phyloP scores from a whole-genome alignment of 2,797 vertebrate genomes.

The Bradypodion pumilum region DNA sequence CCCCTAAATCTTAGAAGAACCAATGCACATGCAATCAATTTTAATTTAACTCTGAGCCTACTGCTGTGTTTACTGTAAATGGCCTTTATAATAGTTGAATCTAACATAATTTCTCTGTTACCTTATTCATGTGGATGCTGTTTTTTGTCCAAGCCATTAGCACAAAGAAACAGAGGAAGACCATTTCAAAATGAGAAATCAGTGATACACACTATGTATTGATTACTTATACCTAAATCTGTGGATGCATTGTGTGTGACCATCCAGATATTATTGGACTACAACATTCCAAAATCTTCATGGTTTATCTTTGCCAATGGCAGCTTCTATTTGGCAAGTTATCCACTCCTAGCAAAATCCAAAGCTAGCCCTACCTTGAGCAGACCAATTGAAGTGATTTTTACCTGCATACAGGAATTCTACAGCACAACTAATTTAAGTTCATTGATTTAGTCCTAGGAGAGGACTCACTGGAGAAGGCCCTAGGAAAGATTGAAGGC shows the following conservation, averaged over 20 bases:
- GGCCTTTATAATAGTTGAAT: constrained; percentile 46
- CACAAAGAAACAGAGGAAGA: constrained; percentile 39
- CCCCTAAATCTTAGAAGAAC: constrained; percentile 54
- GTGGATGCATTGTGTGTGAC: no score
- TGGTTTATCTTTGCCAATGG: no score
- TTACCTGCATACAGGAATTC: no score
- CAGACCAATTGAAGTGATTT: not conserved
- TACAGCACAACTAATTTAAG: not conserved
- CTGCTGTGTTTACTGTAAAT: constrained; percentile 57
- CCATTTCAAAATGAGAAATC: not conserved
- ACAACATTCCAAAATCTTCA: no score
- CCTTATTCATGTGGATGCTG: constrained; percentile 21
- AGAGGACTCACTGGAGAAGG: no score
- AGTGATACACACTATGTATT: not conserved
- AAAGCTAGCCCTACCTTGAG: not conserved
- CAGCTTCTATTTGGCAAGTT: no score
- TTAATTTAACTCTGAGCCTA: constrained; percentile 62
- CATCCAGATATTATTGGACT: no score
- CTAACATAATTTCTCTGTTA: constrained; percentile 59
- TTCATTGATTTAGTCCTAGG: not conserved
- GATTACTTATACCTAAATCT: not conserved
- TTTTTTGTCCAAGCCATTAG: constrained; percentile 34
- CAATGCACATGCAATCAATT: constrained; percentile 52
- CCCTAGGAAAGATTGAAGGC: no score
- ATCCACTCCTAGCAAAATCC: not conserved